Base-by-base conservation (phyloP, 2,888 invertebrate species). In the Caenorhabditis panamensis region DNA sequence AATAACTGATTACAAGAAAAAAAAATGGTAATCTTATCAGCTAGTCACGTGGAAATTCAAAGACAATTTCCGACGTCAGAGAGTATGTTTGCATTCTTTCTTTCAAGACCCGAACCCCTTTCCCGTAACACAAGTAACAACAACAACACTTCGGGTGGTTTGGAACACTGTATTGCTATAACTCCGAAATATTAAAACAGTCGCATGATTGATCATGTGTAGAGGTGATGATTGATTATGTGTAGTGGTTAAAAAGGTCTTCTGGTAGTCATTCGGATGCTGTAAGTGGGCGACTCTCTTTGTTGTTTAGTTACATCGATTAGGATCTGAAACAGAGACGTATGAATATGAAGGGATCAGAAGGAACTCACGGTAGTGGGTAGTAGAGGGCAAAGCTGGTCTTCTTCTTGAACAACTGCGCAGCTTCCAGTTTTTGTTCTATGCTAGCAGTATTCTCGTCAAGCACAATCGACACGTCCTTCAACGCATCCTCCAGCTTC, bases 341-440 rank as follows among this genome's bases (percentile, higher is more conserved):
- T 16, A 3, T 41, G 41, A 41, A 3, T 13, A 9, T 11, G 41
- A 41, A 41, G 41, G 4, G 31, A 31, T 44, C 49, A 11, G 22
- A 44, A 37, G 20, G 13, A 24, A 54, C 66, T 54, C 20, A 64
- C 64, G n/a, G n/a, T n/a, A n/a, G n/a, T n/a, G 53, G 64, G 54
- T 66, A 66, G 41, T 54, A 44, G 20, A 66, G 54, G 36, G 26
- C 41, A 18, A 66, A 53, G 3, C n/a, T 44, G 18, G 54, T 41
- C 18, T 37, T 41, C 44, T 66, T 36, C 22, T 20, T 24, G 44
- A 66, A 66, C 41, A 66, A 20, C 44, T 16, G 37, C 1, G 66
- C 66, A 24, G 66, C 66, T 1, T 26, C 54, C 54, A 41, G 1
- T 16, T 66, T 66, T 41, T 54, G 37, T 24, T 54, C 54, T 5